These are phyloP conservation scores for Aepyceros melampus DNA, from an alignment of 2,113 vertebrate genomes.

Conservation along the genomic window DNA sequence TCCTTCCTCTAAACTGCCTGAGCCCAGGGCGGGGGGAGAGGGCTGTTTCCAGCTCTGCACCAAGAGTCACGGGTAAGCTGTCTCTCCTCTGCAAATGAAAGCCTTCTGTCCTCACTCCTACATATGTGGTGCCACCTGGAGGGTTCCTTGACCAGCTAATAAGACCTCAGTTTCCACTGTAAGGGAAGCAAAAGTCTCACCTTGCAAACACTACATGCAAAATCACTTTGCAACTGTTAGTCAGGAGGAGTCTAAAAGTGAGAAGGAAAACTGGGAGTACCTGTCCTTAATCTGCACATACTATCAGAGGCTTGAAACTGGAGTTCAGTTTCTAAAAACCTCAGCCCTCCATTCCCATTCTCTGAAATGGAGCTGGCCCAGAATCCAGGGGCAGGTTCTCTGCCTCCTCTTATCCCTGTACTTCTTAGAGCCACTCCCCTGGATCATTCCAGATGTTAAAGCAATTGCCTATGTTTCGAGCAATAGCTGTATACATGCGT, in stretches of 20 bases:
- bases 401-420: background rate
- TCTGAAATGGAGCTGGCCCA: background rate
- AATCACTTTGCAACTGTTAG: background rate
- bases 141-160: background rate
- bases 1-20: background rate
- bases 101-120: background rate
- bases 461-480: background rate
- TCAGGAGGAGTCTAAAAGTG: background rate
- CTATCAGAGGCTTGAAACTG: background rate
- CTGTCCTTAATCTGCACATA: background rate
- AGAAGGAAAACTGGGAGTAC: background rate
- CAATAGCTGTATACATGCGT: background rate
- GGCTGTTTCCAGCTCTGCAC: background rate
- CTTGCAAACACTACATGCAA: background rate
- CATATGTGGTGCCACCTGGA: background rate
- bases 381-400: background rate
- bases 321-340: background rate
- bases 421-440: background rate
- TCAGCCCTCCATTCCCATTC: background rate
- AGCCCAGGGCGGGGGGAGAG: background rate
- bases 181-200: background rate
- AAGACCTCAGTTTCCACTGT: background rate
- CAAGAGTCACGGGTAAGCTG: background rate
- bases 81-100: background rate
- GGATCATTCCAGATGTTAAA: background rate